Evolutionary conservation across 2,888 invertebrate species (phyloP).

Genomic region (Dasypolia templi): DNA sequence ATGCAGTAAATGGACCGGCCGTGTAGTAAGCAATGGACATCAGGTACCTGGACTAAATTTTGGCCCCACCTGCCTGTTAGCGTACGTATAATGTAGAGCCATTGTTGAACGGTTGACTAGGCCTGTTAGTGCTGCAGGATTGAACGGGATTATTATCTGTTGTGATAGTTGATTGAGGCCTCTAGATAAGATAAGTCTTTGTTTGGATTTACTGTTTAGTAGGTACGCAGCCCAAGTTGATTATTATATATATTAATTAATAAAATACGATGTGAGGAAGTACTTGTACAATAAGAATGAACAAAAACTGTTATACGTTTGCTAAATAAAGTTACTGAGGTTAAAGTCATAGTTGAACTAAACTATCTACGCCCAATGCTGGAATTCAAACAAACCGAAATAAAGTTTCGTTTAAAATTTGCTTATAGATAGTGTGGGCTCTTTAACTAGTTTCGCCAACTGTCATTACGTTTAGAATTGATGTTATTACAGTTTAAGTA

Average conservation of each 20-base stretch:
- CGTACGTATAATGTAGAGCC: conserved; percentile 59
- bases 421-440: conserved; percentile 66
- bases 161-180: conserved; percentile 30
- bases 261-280: not conserved
- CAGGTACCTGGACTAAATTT: conserved; percentile 53
- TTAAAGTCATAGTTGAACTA: conserved; percentile 66
- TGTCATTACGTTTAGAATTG: conserved; percentile 62
- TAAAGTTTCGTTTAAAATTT: conserved; percentile 65
- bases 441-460: conserved; percentile 64
- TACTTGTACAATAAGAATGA: not conserved
- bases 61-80: conserved; percentile 62
- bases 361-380: conserved; percentile 62
- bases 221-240: not conserved
- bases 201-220: conserved; percentile 15
- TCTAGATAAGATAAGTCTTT: conserved; percentile 31
- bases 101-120: conserved; percentile 57
- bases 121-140: conserved; percentile 43
- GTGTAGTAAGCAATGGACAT: conserved; percentile 69
- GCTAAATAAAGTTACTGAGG: conserved; percentile 31
- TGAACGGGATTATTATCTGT: conserved; percentile 50
- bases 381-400: conserved; percentile 61
- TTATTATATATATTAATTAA: too few relatives aligned
- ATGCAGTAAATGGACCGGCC: conserved; percentile 76
- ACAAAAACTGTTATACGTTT: conserved; percentile 7
- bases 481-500: conserved; percentile 56